These are phyloP conservation scores for Romanogobio albipinnatus DNA, from an alignment of 2,113 vertebrate genomes.

Conservation along the genomic window DNA sequence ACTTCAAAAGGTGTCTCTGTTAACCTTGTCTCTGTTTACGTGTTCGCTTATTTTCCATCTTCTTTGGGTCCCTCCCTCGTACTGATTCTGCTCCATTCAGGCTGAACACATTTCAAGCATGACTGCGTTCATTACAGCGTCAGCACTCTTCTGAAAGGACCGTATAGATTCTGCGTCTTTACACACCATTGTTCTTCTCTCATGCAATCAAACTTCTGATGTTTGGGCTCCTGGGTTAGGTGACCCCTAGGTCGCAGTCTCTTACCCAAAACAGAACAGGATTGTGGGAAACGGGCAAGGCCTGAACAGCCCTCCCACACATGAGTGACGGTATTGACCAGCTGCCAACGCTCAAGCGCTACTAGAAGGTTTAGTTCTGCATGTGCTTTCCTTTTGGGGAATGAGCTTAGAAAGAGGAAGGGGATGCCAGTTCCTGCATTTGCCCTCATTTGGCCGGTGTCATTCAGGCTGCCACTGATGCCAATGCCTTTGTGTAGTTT, in stretches of 20 bases:
- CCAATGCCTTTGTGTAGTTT: conserved; percentile 61
- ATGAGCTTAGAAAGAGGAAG: neutral
- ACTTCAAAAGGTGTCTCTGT: neutral
- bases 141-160: conserved; percentile 34
- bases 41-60: conserved; percentile 11
- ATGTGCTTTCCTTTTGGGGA: neutral
- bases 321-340: neutral
- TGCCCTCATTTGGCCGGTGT: neutral
- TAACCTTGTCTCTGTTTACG: neutral
- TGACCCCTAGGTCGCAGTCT: conserved; percentile 17
- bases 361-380: neutral
- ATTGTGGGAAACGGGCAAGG: conserved; percentile 33
- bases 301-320: conserved; percentile 4
- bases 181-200: conserved; percentile 36
- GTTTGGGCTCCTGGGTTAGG: conserved; percentile 19
- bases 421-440: neutral
- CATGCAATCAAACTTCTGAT: conserved; percentile 23
- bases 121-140: conserved; percentile 45
- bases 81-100: conserved; percentile 36
- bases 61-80: conserved; percentile 27
- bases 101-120: conserved; percentile 40
- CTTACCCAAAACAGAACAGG: conserved; percentile 30
- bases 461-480: conserved; percentile 38
- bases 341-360: neutral
- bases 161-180: conserved; percentile 37